These are phyloP conservation scores for Drosophila novamexicana DNA, from an alignment of 1,140 invertebrate species.

Conservation along the genomic window DNA sequence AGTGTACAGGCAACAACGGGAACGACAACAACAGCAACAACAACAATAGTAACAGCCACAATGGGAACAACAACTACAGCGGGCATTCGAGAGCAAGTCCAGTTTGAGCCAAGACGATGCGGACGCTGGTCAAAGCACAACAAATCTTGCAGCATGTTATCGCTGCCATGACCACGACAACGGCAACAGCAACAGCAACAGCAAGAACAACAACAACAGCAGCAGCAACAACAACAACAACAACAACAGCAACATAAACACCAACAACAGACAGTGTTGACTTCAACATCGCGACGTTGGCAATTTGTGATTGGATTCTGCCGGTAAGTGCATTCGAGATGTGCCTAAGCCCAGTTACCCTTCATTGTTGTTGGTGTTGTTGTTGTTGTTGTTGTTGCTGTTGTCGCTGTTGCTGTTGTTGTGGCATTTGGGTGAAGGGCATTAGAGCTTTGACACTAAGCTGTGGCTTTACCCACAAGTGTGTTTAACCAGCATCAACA, in stretches of 20 bases:
- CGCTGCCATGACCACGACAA: slow-evolving; percentile 61
- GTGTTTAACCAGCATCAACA: background rate
- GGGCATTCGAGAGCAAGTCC: slow-evolving; percentile 37
- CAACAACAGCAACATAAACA: background rate
- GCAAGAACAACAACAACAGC: slow-evolving; percentile 26
- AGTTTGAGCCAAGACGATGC: slow-evolving; percentile 34
- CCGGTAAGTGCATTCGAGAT: slow-evolving; percentile 41
- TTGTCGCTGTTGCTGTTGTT: slow-evolving; percentile 2
- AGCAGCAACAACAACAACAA: slow-evolving; percentile 19
- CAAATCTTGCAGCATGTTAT: slow-evolving; percentile 64
- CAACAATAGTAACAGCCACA: slow-evolving; percentile 26
- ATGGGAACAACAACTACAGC: slow-evolving; percentile 22
- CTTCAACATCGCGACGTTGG: slow-evolving; percentile 50
- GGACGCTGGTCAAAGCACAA: slow-evolving; percentile 51
- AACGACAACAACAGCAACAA: slow-evolving; percentile 27
- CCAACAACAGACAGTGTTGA: slow-evolving; percentile 24
- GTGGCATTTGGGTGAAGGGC: slow-evolving; percentile 42
- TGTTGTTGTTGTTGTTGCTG: slow-evolving; percentile 8
- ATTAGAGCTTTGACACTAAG: slow-evolving; percentile 19
- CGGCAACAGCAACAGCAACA: slow-evolving; percentile 38
- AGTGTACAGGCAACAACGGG: slow-evolving; percentile 40
- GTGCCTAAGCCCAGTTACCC: slow-evolving; percentile 15
- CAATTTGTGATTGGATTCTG: slow-evolving; percentile 65
- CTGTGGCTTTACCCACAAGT: slow-evolving; percentile 1
- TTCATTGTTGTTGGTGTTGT: background rate